phyloP scores from a whole-genome alignment of 2,888 invertebrate genomes.

The Drosophila cognata region DNA sequence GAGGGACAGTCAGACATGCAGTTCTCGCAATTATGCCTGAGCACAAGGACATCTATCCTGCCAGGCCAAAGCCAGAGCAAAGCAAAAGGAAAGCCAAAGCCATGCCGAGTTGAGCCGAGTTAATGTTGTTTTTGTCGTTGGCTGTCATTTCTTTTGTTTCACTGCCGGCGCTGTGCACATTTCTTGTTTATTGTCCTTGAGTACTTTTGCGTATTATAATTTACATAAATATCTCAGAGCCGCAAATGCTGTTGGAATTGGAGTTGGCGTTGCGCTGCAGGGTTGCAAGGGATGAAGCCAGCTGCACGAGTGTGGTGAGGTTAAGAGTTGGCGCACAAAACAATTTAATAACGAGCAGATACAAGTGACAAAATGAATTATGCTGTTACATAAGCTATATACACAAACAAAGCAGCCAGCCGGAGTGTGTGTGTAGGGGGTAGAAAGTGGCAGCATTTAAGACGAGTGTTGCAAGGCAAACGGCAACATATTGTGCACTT shows the following conservation, averaged over 20 bases:
- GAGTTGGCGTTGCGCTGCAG: background rate
- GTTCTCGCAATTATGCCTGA: constrained; percentile 50
- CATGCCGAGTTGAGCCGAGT: constrained; percentile 51
- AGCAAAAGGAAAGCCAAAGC: constrained; percentile 15
- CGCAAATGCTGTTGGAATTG: background rate
- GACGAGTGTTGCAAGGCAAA: constrained; percentile 6
- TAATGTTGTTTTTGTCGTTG: constrained; percentile 48
- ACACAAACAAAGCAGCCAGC: constrained; percentile 23
- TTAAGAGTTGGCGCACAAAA: constrained; percentile 67
- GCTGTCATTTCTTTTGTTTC: constrained; percentile 63
- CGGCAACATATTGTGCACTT: constrained; percentile 9
- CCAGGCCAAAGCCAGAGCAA: constrained; percentile 5
- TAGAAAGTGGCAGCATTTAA: constrained; percentile 20
- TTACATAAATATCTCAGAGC: constrained; percentile 72
- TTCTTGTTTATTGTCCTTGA: constrained; percentile 75
- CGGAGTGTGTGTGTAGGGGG: background rate
- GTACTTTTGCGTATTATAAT: constrained; percentile 79
- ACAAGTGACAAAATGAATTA: constrained; percentile 80
- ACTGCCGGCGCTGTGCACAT: constrained; percentile 55
- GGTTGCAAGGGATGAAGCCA: background rate
- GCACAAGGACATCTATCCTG: constrained; percentile 45
- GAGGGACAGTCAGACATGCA: constrained; percentile 38
- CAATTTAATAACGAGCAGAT: constrained; percentile 76
- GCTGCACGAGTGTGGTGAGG: constrained; percentile 42
- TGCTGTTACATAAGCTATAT: constrained; percentile 69